Conservation (phyloP, 1,140 invertebrate genomes). For the Euura lappo region DNA sequence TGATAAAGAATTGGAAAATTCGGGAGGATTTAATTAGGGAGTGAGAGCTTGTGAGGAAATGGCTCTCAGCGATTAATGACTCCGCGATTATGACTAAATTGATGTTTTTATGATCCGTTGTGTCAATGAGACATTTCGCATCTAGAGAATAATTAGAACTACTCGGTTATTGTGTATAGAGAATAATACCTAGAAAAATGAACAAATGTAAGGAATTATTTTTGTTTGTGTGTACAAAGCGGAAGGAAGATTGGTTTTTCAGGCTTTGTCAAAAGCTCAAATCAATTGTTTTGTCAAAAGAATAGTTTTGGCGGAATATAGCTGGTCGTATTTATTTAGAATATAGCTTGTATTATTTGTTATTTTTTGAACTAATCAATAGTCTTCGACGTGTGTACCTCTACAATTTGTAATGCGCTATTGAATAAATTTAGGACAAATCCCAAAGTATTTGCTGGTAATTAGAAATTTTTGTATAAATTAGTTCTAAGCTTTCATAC, state of each 20-base stretch:
- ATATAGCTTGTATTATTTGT: neutral
- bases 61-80: neutral
- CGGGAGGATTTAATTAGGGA: too few relatives aligned
- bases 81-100: neutral
- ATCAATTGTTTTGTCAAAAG: neutral
- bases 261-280: neutral
- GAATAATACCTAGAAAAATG: neutral
- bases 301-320: neutral
- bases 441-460: constrained; percentile 5
- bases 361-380: neutral
- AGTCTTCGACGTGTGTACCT: neutral
- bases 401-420: neutral
- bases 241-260: neutral
- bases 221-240: neutral
- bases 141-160: neutral
- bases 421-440: neutral
- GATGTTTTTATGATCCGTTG: neutral
- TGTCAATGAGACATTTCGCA: neutral
- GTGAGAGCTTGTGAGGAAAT: too few relatives aligned
- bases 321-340: neutral
- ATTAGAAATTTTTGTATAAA: constrained; percentile 9
- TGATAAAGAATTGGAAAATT: too few relatives aligned
- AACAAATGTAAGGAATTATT: neutral
- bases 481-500: neutral
- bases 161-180: neutral